Evolutionary conservation across 2,113 vertebrate genomes (phyloP), one percentile per base, ranked within the genome.

Genomic region (Lepisosteus oculatus): DNA sequence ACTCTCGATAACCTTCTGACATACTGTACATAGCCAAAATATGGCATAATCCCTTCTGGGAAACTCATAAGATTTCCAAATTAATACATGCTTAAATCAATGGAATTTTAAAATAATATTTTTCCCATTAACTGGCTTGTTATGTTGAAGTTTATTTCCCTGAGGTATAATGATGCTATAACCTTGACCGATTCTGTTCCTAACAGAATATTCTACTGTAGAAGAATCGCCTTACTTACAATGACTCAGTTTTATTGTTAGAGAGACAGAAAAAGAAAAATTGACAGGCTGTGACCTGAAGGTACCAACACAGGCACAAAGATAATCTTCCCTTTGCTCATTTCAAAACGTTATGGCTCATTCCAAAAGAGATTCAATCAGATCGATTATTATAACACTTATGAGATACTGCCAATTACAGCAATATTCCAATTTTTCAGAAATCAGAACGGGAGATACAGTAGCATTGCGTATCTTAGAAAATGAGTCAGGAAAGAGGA

Each of bases 371-470:
- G n/a, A 63, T 71, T 62, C 43, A 47, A 61, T 43, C 12, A 57
- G 14, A 41, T 14, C 2, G 47, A 55, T 47, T 17, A 57, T 70
- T 67, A 61, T 64, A 14, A 42, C 14, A 43, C 2, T 42, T 43
- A 12, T 51, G 7, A 14, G 14, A 55, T 14, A 43, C 64, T 43
- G 29, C 14, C 59, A 72, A 67, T 72, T 59, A 67, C 11, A 43
- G 15, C 55, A 59, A 67, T 72, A 67, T 66, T 67, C 1, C 1
- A 51, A 51, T 43, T 55, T 66, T 43, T 66, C 66, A 66, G 65
- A 70, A 66, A 55, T 45, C 64, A 42, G 62, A 55, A 71, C 61
- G 47, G 7, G 56, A 67, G 56, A 57, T 17, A 29, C 29, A 29
- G 29, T 29, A 43, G 62, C 6, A 9, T 9, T 42, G 43, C 17